Conservation (phyloP, 2,797 vertebrate species). For the Oreortyx pictus region DNA sequence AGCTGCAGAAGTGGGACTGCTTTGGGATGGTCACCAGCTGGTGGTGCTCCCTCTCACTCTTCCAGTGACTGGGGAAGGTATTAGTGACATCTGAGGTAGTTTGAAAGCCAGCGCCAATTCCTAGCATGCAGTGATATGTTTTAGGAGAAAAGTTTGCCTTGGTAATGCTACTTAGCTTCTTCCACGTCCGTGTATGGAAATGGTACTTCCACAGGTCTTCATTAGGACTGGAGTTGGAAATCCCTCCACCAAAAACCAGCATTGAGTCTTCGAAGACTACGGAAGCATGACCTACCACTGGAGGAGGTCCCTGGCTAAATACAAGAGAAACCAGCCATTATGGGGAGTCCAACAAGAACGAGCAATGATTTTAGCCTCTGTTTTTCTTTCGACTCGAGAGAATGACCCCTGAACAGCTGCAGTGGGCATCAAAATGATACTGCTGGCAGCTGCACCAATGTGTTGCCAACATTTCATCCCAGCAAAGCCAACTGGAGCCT, state of each 20-base stretch:
- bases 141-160: slow-evolving; percentile 76
- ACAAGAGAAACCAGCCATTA: slow-evolving; percentile 39
- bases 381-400: slow-evolving; percentile 26
- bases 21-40: slow-evolving; percentile 62
- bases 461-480: not conserved
- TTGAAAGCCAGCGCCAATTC: slow-evolving; percentile 80
- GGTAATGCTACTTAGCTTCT: slow-evolving; percentile 70
- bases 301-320: slow-evolving; percentile 86
- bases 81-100: not conserved
- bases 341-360: not conserved
- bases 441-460: not conserved
- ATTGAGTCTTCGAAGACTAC: slow-evolving; percentile 83
- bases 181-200: slow-evolving; percentile 82
- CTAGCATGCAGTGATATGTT: slow-evolving; percentile 85
- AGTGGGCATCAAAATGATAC: not conserved
- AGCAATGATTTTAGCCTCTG: not conserved
- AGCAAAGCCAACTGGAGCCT: not conserved
- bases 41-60: slow-evolving; percentile 54
- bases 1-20: not conserved
- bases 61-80: not conserved
- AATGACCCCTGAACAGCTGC: slow-evolving; percentile 11
- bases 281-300: slow-evolving; percentile 85
- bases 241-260: slow-evolving; percentile 87
- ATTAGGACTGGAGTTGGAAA: slow-evolving; percentile 66
- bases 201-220: slow-evolving; percentile 84